Evolutionary conservation across 2,113 vertebrate genomes (phyloP).

Genomic region (Neoarius graeffei): DNA sequence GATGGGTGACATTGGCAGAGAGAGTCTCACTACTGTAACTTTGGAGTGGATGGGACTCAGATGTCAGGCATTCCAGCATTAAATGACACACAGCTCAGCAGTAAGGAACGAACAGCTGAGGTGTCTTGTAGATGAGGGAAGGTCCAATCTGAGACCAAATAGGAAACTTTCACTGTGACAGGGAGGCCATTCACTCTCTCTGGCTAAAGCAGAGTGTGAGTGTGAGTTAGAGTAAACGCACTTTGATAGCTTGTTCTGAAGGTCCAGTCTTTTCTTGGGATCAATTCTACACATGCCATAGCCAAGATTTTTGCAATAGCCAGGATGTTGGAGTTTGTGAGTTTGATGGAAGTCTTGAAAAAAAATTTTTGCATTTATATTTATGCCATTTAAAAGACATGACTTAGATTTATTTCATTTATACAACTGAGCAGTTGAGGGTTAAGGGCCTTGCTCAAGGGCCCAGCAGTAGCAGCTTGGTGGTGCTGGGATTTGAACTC

Average conservation of each 20-base stretch:
- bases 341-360: neutral
- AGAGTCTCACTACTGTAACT: constrained; percentile 45
- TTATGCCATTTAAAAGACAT: neutral
- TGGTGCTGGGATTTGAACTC: neutral
- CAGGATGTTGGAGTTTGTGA: neutral
- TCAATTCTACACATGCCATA: neutral
- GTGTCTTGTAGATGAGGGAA: constrained; percentile 60
- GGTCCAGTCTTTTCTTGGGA: neutral
- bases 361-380: neutral
- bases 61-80: constrained; percentile 69
- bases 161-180: constrained; percentile 41
- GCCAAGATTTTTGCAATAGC: neutral
- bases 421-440: neutral
- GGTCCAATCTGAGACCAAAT: constrained; percentile 47
- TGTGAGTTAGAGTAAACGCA: neutral
- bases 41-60: constrained; percentile 64
- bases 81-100: constrained; percentile 83
- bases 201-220: neutral
- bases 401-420: neutral
- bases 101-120: constrained; percentile 85
- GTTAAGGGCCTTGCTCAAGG: neutral
- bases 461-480: too few relatives aligned
- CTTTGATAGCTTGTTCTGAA: neutral
- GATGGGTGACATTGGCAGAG: neutral
- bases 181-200: constrained; percentile 27